Evolutionary conservation across 2,113 vertebrate genomes (phyloP), one percentile per base, ranked within the genome.

Genomic region (Callocephalon fimbriatum): DNA sequence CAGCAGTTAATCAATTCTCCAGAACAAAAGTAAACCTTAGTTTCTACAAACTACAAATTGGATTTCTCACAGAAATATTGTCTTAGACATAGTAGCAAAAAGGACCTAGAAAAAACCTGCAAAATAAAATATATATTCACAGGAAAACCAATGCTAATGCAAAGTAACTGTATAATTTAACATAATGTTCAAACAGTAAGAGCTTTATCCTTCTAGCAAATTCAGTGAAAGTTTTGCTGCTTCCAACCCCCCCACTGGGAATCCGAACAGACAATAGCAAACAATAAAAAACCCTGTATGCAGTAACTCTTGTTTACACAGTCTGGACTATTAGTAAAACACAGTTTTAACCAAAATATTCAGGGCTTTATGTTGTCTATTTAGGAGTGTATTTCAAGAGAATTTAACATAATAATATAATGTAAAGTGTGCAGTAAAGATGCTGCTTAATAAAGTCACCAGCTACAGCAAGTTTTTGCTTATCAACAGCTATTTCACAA

Each of bases 401-500:
- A 31, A 66, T 67, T 58, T 67, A 38, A 11, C 6, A 21, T 5
- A 65, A 42, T 7, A 67, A 62, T 11, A 9, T 7, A 35, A 50
- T 3, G 8, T 26, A 65, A 78, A 73, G 56, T 0, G 2, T 11
- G 13, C 10, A 35, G 15, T 16, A 48, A 31, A 26, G 35, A 25
- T 31, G 12, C 12, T 0, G 2, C 27, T 83, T 66, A 40, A 66
- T 79, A 15, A 87, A 75, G 82, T 32, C 45, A 70, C 23, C 89
- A 75, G 65, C 65, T 48, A 51, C 74, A 68, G 35, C 47, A 79
- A 47, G 32, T 67, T 87, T n/a, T 82, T 92, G 75, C 89, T 81
- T 91, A 91, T 89, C 88, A 95, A 53, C 82, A 95, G 79, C 86
- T 88, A 47, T 94, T 92, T 86, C 89, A 76, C 81, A 42, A 1